Percentiles rank a stretch among this genome's conserved stretches.
These are phyloP conservation scores for Cryptomyrus ogoouensis DNA, from an alignment of 2,113 vertebrate genomes.

Conservation along the genomic window DNA sequence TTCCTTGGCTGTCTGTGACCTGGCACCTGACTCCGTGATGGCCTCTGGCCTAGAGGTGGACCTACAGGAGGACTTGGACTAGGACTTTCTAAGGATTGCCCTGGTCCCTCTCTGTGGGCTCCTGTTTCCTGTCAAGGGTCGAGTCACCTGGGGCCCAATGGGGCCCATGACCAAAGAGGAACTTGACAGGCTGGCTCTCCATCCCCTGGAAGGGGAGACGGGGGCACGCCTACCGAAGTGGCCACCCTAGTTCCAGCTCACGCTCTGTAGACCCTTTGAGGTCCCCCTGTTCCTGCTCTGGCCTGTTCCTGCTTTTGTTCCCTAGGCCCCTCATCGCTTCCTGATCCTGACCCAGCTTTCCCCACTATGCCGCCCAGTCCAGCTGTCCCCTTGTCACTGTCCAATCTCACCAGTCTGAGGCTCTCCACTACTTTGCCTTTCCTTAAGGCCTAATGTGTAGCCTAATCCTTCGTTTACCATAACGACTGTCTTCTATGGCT, in stretches of 20 bases:
- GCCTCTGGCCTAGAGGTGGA: background rate
- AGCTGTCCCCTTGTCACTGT: background rate
- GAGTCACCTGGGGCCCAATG: background rate
- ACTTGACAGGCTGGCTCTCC: background rate
- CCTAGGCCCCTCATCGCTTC: background rate
- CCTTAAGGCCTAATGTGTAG: background rate
- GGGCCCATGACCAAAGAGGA: background rate
- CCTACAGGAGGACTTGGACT: too few species aligned
- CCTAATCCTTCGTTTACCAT: background rate
- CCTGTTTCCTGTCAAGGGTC: background rate
- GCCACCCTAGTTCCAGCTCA: background rate
- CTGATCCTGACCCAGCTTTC: background rate
- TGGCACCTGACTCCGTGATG: background rate
- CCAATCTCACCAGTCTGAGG: background rate
- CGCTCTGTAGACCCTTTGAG: background rate
- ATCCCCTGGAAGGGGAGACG: background rate
- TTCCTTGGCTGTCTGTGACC: background rate
- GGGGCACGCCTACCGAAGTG: background rate
- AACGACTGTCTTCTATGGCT: background rate
- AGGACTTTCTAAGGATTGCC: too few species aligned
- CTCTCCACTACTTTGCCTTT: background rate
- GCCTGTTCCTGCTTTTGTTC: background rate
- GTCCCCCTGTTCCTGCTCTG: background rate
- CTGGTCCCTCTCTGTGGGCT: too few species aligned
- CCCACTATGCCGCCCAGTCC: background rate